Evolutionary conservation across 2,888 invertebrate species (phyloP), one percentile per base, ranked within the genome.

Genomic region (Isotomurus palustris): DNA sequence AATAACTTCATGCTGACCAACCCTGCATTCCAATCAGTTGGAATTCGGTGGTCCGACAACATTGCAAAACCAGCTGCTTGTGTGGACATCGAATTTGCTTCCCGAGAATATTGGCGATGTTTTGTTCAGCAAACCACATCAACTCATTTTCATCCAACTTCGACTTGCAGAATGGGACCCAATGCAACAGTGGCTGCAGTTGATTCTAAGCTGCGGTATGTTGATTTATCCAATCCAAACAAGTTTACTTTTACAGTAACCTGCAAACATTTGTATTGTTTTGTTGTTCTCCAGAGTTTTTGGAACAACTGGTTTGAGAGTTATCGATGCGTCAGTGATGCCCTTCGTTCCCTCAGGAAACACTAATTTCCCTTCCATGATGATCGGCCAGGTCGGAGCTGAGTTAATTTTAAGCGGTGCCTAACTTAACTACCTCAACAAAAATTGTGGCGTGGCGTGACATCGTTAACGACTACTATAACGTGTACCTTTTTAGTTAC

Each of bases 121-220:
- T 54, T 25, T 5, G 27, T 60, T 47, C 8, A 55, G 27, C 36
- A 44, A 24, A 44, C 21, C 25, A 8, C 41, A 3, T 36, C 36
- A 2, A 24, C 60, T 10, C 22, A 24, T 29, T 36, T 51, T 24
- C 59, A 62, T 43, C 53, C 62, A 25, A 63, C 63, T 1, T 63
- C 63, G 6, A 57, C 63, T 14, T 60, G 60, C 28, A 47, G 63
- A 32, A 63, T 63, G 63, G 63, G 60, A 2, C 57, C 58, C 35
- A 63, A 60, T 35, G 44, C 24, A 12, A 28, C 48, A 1, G 60
- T 58, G n/a, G 60, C 57, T 14, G 63, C 55, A 1, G 55, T 60
- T 2, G 63, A 63, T 32, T 60, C 60, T 1, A 51, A 57, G 28
- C 36, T 63, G 2, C 57, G 54, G 63, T 62, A 53, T n/a, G n/a